Percentiles rank a stretch among this genome's conserved stretches.
These are phyloP conservation scores for Palythoa heliodiscus DNA, from an alignment of 92 coral and sea anemone genomes.

Conservation along the genomic window DNA sequence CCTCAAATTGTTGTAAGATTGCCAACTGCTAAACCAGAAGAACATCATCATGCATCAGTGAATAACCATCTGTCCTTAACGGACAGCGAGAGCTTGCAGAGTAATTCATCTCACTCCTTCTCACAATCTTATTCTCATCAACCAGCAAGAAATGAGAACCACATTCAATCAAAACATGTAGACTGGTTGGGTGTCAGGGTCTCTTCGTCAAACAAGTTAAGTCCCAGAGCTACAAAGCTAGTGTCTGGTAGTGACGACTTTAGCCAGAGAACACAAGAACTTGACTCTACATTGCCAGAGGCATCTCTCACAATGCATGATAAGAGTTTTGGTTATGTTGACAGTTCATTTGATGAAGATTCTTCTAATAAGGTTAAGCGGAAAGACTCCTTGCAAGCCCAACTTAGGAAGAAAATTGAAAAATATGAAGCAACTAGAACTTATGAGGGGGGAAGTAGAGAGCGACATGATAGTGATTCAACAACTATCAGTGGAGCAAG, in stretches of 20 bases:
- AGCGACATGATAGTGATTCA: constrained; percentile 80
- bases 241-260: not conserved
- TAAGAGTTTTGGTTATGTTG: constrained; percentile 67
- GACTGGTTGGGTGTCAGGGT: constrained; percentile 54
- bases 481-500: constrained; percentile 86
- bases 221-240: constrained; percentile 35
- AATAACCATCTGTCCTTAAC: constrained; percentile 43
- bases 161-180: constrained; percentile 32
- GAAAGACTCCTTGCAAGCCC: constrained; percentile 84
- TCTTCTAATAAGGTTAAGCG: constrained; percentile 60
- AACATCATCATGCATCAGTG: constrained; percentile 2
- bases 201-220: constrained; percentile 25
- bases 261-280: not conserved
- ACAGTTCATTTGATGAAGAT: constrained; percentile 70
- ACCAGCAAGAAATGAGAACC: constrained; percentile 19
- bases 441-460: constrained; percentile 34
- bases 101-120: constrained; percentile 80
- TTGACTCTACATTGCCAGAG: constrained; percentile 15
- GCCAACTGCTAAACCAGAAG: constrained; percentile 1
- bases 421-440: constrained; percentile 57
- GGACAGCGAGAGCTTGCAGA: constrained; percentile 82
- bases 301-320: constrained; percentile 15
- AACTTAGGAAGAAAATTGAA: constrained; percentile 67
- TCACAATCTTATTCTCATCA: constrained; percentile 65
- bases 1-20: constrained; percentile 3